Base-by-base conservation (phyloP, 35 echinoderm and acorn worm genomes). In the Anneissia japonica region DNA sequence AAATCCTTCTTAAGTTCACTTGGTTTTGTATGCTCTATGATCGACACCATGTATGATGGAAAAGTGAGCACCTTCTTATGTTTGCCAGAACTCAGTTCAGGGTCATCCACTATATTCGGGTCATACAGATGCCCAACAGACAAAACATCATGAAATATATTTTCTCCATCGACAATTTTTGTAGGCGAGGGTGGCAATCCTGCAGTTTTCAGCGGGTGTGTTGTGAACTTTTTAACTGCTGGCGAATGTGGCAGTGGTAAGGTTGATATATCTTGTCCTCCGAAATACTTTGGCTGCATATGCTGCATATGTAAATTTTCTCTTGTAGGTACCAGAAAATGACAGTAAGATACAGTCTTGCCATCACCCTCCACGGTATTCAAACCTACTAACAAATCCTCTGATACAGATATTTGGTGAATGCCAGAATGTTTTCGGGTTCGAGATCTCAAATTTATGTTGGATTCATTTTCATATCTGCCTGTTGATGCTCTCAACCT, bases 1-100 rank as follows among this genome's bases (percentile, higher is more conserved):
- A 99, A 88, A 38, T 99, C 96, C 74, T 90, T 93, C 77, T 99
- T 99, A 30, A 99, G 84, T 23, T 91, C 92, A 0, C 89, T 90
- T 6, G 96, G 96, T 84, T 99, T 99, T 46, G 96, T 81, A 74
- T 99, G 94, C 37, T 99, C 96, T 32, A 99, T 84, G 3, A 94
- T 76, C 75, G 92, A 94, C 28, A 99, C 96, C 91, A 87, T 91
- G 46, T 99, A 99, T 9, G 96, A 99, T 32, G 89, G 55, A 39
- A 99, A 94, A 23, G 93, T 85, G 26, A 99, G 73, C 30, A 99
- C 82, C 76, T 93, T 99, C 30, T 93, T 89, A 43, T 99, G 96
- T 80, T 99, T 99, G 32, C 96, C 96, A 14, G 92, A 74, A 84
- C 90, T 93, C 31, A 99, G 46, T 75, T 93, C 96, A 21, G 96